phyloP scores from a whole-genome alignment of 2,888 invertebrate species.

The Fragum whitleyi region DNA sequence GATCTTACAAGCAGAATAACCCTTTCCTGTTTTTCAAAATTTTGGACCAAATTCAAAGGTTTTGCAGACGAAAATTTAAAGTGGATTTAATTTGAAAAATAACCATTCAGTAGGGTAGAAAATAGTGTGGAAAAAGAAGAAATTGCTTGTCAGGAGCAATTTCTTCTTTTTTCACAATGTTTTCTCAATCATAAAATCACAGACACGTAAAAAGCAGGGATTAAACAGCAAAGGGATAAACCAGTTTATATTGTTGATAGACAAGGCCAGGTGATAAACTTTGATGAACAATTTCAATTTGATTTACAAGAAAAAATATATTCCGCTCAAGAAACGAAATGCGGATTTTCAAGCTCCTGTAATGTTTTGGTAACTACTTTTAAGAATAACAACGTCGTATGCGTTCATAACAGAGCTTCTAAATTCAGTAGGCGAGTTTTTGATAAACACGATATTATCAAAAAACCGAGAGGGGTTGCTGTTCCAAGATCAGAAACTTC shows the following conservation, averaged over 20 bases:
- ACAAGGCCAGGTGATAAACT: not conserved
- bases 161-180: too few relatives aligned
- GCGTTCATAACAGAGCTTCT: not conserved
- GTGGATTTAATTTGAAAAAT: too few relatives aligned
- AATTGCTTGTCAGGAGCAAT: too few relatives aligned
- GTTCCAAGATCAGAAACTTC: not conserved
- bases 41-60: too few relatives aligned
- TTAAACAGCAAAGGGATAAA: too few relatives aligned
- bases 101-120: too few relatives aligned
- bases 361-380: not conserved
- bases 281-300: not conserved
- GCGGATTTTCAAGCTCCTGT: not conserved
- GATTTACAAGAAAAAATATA: not conserved
- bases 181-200: too few relatives aligned
- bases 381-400: not conserved
- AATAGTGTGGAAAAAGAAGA: too few relatives aligned
- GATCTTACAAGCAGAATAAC: not conserved
- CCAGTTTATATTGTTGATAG: not conserved
- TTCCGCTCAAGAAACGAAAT: not conserved
- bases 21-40: too few relatives aligned
- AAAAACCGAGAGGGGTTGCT: not conserved
- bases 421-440: not conserved
- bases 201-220: too few relatives aligned
- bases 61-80: too few relatives aligned
- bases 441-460: not conserved